Base-by-base conservation (phyloP, 1,140 invertebrate species). In the Globodera ellingtonae region DNA sequence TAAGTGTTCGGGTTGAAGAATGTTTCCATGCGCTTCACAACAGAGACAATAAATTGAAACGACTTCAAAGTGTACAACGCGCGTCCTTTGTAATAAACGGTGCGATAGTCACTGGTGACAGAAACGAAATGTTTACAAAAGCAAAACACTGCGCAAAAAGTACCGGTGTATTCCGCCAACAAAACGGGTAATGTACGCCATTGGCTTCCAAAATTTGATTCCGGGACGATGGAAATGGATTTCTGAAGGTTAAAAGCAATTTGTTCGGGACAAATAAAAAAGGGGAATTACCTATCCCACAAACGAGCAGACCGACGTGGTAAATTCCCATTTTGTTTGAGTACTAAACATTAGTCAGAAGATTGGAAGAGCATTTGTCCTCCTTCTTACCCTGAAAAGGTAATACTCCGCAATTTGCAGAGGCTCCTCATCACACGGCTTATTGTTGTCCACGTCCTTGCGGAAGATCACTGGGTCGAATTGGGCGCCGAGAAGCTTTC, bases 201-300 rank as follows among this genome's bases (percentile, higher is more conserved):
- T 70, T 18, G 67, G 67, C 35, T 70, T 70, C 67, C 67, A 70
- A 47, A 44, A 70, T 47, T 70, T 35, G 35, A 70, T 47, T n/a
- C 67, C 67, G 10, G 35, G 67, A 47, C 6, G 67, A 18, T 70
- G 67, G 67, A 70, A 70, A 47, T 70, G 67, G n/a, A 70, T 70
- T 47, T 70, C 67, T 70, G 4, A 0, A 47, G n/a, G 67, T 6
- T n/a, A 35, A 6, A 70, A 69, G 4, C 66, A 15, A 3, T 4
- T 62, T 62, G 0, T 18, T 18, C 10, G 13, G 10, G 18, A 18
- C 18, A 62, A 13, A 62, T 18, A 59, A 18, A 62, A 59, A 0
- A 62, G 56, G 5, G 8, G 35, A 35, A 24, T 5, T 70, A 70
- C 67, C 67, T 6, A 70, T 70, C 10, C 67, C 67, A 21, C 67